These are phyloP conservation scores for Drosophila diplacantha DNA, from an alignment of 2,888 invertebrate genomes.

Conservation along the genomic window DNA sequence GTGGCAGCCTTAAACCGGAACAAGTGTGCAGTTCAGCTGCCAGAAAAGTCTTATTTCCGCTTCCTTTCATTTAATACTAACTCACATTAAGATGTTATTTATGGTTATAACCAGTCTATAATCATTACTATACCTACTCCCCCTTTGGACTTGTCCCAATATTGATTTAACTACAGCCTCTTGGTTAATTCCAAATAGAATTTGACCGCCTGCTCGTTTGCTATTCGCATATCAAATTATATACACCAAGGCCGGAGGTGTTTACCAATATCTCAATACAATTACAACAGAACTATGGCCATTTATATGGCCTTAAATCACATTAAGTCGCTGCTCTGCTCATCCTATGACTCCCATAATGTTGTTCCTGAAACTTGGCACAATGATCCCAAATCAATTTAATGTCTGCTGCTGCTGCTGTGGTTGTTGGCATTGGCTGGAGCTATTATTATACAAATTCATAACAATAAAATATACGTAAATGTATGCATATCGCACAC, in stretches of 20 bases:
- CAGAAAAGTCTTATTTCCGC: background rate
- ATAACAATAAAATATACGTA: conserved; percentile 66
- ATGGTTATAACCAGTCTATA: background rate
- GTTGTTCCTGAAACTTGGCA: conserved; percentile 21
- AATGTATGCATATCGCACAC: conserved; percentile 61
- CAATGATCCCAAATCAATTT: conserved; percentile 57
- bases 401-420: conserved; percentile 13
- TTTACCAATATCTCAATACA: conserved; percentile 17
- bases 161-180: background rate
- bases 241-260: conserved; percentile 9
- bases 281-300: conserved; percentile 9
- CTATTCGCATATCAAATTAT: conserved; percentile 8
- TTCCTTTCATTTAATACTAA: background rate
- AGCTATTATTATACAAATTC: conserved; percentile 64
- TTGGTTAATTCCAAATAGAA: conserved; percentile 10
- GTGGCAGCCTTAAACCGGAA: background rate
- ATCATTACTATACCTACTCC: background rate
- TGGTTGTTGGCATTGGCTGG: conserved; percentile 43
- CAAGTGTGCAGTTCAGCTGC: no score
- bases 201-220: conserved; percentile 2
- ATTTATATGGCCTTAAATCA: conserved; percentile 20
- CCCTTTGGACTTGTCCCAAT: background rate
- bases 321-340: conserved; percentile 5
- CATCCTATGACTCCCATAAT: conserved; percentile 3
- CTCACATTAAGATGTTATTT: background rate